Evolutionary conservation across 2,888 invertebrate genomes (phyloP).

Genomic region (Spodoptera exigua): DNA sequence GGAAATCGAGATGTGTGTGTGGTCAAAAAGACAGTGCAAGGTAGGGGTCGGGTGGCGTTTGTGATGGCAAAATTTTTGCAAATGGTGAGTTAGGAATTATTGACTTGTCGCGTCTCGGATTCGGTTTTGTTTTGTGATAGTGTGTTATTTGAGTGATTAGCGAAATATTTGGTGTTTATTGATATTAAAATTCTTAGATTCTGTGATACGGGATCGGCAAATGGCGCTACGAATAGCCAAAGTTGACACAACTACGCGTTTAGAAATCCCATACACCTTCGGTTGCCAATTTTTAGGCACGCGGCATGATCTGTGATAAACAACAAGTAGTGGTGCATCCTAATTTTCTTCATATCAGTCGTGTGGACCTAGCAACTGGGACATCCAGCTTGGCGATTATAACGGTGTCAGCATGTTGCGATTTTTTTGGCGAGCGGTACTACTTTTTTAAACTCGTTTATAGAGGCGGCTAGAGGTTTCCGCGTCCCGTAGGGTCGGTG

Average conservation of each 20-base stretch:
- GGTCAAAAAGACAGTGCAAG: constrained; percentile 92
- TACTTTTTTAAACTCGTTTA: constrained; percentile 90
- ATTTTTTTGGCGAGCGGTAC: constrained; percentile 90
- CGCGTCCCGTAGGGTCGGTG: constrained; percentile 89
- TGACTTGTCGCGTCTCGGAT: constrained; percentile 77
- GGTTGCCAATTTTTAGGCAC: constrained; percentile 79
- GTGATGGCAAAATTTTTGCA: constrained; percentile 94
- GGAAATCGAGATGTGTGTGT: constrained; percentile 90
- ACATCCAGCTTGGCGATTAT: constrained; percentile 89
- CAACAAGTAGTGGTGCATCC: constrained; percentile 85
- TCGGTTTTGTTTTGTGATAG: constrained; percentile 80
- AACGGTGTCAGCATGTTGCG: constrained; percentile 90
- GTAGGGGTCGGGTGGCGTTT: constrained; percentile 94
- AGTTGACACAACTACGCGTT: constrained; percentile 89
- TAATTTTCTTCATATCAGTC: constrained; percentile 81
- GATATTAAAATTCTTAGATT: constrained; percentile 82
- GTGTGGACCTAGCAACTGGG: constrained; percentile 86
- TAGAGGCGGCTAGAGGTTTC: constrained; percentile 89
- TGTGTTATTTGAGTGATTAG: constrained; percentile 80
- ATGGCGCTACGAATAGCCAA: constrained; percentile 89
- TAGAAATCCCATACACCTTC: constrained; percentile 84
- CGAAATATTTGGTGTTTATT: constrained; percentile 82
- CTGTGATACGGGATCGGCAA: constrained; percentile 87
- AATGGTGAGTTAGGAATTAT: constrained; percentile 92
- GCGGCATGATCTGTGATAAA: constrained; percentile 82